Evolutionary conservation across 1,140 invertebrate genomes (phyloP).

Genomic region (Lepidurus packardi): DNA sequence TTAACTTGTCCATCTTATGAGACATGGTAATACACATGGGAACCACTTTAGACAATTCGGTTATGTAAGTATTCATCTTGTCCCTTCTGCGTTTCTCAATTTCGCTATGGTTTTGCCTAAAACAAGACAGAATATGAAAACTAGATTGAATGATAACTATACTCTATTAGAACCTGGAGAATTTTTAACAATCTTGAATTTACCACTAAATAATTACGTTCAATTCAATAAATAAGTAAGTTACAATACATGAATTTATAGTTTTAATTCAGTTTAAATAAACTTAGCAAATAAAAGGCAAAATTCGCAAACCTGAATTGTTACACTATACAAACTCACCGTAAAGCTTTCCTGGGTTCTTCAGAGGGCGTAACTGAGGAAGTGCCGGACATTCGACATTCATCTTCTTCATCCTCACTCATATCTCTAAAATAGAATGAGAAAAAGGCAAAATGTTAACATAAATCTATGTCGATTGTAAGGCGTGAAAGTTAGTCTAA

Average conservation of each 20-base stretch:
- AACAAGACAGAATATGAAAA: constrained; percentile 34
- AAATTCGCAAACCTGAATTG: no score
- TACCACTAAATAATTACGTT: no score
- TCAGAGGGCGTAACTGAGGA: neutral
- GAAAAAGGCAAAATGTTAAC: neutral
- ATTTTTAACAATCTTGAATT: neutral
- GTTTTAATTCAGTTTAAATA: no score
- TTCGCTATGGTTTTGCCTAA: constrained; percentile 87
- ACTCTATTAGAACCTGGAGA: neutral
- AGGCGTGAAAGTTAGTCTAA: neutral
- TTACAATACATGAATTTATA: no score
- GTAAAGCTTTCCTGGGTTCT: neutral
- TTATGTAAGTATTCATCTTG: constrained; percentile 95
- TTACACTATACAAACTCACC: neutral
- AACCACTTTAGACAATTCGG: constrained; percentile 80
- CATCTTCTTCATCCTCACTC: constrained; percentile 12
- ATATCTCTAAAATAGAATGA: neutral
- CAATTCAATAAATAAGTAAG: no score
- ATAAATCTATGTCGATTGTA: neutral
- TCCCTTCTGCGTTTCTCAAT: constrained; percentile 89
- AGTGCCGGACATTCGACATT: neutral
- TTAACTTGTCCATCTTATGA: constrained; percentile 86
- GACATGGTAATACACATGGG: constrained; percentile 91
- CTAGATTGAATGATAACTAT: neutral
- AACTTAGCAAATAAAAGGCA: no score